A percentile compares a stretch with the other conserved stretches of the same genome.
These are phyloP conservation scores for Synergus itoensis DNA, from an alignment of 2,888 invertebrate genomes.

Conservation along the genomic window DNA sequence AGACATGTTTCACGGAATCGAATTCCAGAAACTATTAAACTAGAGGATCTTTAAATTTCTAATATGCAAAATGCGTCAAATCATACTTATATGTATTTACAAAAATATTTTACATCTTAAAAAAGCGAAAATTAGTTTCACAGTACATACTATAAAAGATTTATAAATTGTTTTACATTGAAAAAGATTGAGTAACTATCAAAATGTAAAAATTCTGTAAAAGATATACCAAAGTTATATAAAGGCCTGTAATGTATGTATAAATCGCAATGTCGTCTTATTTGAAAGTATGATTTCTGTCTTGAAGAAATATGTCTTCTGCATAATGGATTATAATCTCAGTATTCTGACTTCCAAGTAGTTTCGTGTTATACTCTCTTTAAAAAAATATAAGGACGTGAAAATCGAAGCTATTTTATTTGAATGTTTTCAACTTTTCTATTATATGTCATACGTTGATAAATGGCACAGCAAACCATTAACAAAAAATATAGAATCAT, in stretches of 20 bases:
- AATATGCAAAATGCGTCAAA: conserved; percentile 1
- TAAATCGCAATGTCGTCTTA: background rate
- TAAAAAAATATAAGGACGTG: background rate
- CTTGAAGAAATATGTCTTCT: background rate
- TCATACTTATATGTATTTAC: conserved; percentile 7
- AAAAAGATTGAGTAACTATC: background rate
- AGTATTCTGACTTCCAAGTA: background rate
- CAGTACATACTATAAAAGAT: background rate
- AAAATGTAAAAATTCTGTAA: conserved; percentile 1
- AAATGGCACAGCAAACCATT: conserved; percentile 12
- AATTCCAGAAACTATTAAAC: background rate
- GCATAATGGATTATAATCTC: background rate
- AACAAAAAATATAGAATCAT: conserved; percentile 1
- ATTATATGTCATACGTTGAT: background rate
- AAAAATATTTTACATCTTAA: conserved; percentile 17
- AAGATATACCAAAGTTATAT: background rate
- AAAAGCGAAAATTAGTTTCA: conserved; percentile 9
- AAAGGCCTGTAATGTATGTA: background rate
- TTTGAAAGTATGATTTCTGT: background rate
- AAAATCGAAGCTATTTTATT: background rate
- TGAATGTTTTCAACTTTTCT: background rate
- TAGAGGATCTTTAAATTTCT: background rate
- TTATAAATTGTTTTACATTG: background rate
- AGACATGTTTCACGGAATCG: background rate
- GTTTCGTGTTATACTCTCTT: background rate